These are phyloP conservation scores for Ormyrus nitidulus DNA, from an alignment of 2,888 invertebrate genomes.

Conservation along the genomic window DNA sequence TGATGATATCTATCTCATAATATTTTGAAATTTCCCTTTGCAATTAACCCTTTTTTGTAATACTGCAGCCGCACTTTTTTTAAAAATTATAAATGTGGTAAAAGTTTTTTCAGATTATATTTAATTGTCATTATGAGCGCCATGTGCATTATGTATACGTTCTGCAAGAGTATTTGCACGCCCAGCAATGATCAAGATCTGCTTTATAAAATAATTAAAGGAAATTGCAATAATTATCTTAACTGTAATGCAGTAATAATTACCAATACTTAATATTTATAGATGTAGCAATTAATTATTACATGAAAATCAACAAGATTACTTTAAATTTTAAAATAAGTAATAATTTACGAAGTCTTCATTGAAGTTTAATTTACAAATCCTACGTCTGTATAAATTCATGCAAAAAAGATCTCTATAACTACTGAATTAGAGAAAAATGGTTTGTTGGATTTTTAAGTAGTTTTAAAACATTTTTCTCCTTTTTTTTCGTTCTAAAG, in stretches of 20 bases:
- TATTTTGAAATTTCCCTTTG: conserved; percentile 29
- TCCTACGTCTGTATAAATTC: conserved; percentile 62
- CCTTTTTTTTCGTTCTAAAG: conserved; percentile 48
- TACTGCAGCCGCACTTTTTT: conserved; percentile 61
- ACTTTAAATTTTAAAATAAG: conserved; percentile 33
- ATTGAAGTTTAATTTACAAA: conserved; percentile 60
- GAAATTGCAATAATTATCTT: conserved; percentile 37
- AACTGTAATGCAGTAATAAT: conserved; percentile 36
- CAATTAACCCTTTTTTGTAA: conserved; percentile 58
- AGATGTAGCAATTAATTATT: conserved; percentile 24
- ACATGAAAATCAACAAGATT: conserved; percentile 46
- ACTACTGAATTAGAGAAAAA: conserved; percentile 57
- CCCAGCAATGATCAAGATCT: conserved; percentile 52
- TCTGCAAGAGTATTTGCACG: conserved; percentile 58
- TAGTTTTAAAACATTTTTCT: conserved; percentile 52
- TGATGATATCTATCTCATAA: too few species aligned
- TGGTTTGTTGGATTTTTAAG: conserved; percentile 47
- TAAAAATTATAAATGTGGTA: conserved; percentile 40
- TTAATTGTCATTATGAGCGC: conserved; percentile 48
- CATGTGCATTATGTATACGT: conserved; percentile 57
- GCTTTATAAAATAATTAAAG: conserved; percentile 39
- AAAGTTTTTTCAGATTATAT: conserved; percentile 26
- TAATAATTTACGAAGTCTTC: conserved; percentile 59
- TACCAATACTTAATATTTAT: conserved; percentile 36
- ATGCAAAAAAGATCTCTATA: conserved; percentile 61